These are phyloP conservation scores for Thaumetopoea pityocampa DNA, from an alignment of 1,140 invertebrate genomes.

Conservation along the genomic window DNA sequence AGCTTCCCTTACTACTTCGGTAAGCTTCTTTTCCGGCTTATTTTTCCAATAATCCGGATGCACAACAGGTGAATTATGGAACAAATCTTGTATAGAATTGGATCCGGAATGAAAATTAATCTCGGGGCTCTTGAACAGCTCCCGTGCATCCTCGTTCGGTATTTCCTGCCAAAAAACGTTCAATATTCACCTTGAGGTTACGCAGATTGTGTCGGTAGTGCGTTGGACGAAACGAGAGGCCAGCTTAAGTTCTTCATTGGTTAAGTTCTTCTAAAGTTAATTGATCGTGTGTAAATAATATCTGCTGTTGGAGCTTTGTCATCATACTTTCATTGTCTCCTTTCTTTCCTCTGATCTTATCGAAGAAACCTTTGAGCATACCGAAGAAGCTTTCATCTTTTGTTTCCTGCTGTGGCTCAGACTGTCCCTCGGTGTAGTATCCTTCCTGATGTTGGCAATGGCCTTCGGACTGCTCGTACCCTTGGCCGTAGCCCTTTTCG, in stretches of 20 bases:
- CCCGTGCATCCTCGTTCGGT: conserved; percentile 29
- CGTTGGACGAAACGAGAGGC: conserved; percentile 58
- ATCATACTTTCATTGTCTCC: conserved; percentile 34
- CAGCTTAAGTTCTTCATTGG: background rate
- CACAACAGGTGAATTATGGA: conserved; percentile 45
- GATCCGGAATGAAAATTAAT: conserved; percentile 10
- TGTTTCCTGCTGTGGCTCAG: conserved; percentile 23
- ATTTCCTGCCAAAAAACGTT: conserved; percentile 54
- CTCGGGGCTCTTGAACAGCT: conserved; percentile 27
- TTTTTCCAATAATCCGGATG: conserved; percentile 52
- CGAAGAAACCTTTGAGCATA: conserved; percentile 43
- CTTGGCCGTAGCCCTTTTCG: background rate
- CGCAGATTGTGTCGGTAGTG: conserved; percentile 33
- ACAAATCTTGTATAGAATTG: conserved; percentile 32
- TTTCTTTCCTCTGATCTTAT: conserved; percentile 26
- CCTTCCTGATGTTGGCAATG: conserved; percentile 3
- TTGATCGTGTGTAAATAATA: background rate
- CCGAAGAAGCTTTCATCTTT: conserved; percentile 37
- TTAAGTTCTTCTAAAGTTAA: no score
- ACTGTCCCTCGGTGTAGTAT: conserved; percentile 2
- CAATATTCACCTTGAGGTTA: conserved; percentile 17
- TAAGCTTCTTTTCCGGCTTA: conserved; percentile 27
- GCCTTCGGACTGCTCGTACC: conserved; percentile 14
- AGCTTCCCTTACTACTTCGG: conserved; percentile 20
- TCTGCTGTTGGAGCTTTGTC: background rate